These are phyloP conservation scores for Eupithecia tripunctaria DNA, from an alignment of 2,888 invertebrate species.

Conservation along the genomic window DNA sequence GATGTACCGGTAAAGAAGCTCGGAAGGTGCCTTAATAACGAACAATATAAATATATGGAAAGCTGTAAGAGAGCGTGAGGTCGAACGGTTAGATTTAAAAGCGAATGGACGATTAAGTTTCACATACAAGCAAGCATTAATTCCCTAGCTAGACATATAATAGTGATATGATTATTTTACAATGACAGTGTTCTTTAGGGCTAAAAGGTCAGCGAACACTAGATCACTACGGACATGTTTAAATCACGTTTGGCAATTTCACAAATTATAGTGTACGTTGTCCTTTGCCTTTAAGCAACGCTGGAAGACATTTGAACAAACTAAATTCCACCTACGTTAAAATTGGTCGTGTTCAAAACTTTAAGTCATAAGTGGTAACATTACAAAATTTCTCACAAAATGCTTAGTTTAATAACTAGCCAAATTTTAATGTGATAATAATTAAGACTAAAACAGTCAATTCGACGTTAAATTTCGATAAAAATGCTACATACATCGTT, in stretches of 20 bases:
- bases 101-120: constrained; percentile 54
- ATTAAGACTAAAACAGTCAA: constrained; percentile 13
- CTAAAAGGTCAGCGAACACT: constrained; percentile 20
- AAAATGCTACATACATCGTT: constrained; percentile 14
- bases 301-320: constrained; percentile 56
- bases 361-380: constrained; percentile 35
- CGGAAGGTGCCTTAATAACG: not conserved
- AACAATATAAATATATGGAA: constrained; percentile 34
- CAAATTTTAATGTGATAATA: constrained; percentile 17
- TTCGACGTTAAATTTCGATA: constrained; percentile 23
- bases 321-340: constrained; percentile 41
- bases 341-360: constrained; percentile 55
- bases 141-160: constrained; percentile 32
- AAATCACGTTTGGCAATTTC: not conserved
- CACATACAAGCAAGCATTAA: constrained; percentile 29
- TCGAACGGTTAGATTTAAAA: constrained; percentile 52
- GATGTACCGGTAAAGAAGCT: not conserved
- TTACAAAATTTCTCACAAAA: constrained; percentile 13
- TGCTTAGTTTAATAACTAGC: constrained; percentile 20
- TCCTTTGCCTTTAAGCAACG: constrained; percentile 29
- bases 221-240: constrained; percentile 1
- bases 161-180: constrained; percentile 41
- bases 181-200: constrained; percentile 35
- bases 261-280: constrained; percentile 4
- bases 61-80: constrained; percentile 42